Evolutionary conservation across 1,140 invertebrate species (phyloP).

Genomic region (Catajapyx aquilonaris): DNA sequence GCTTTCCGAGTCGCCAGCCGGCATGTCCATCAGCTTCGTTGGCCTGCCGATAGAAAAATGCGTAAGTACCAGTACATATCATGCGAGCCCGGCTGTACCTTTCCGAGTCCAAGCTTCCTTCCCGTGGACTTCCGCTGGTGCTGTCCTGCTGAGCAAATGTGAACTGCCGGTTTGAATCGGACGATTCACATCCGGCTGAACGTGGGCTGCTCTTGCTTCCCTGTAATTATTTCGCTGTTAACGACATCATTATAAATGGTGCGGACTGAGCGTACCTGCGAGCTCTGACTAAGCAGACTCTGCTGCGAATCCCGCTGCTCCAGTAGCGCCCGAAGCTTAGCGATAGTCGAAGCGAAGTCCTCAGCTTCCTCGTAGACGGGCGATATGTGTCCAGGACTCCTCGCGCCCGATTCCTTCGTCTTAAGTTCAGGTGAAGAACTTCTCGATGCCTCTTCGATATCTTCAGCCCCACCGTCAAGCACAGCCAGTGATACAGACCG

Average conservation of each 20-base stretch:
- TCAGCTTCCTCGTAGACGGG: slow-evolving; percentile 47
- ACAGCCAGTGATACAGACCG: slow-evolving; percentile 2
- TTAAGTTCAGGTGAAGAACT: slow-evolving; percentile 4
- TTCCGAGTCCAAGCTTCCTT: slow-evolving; percentile 6
- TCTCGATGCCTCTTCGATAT: slow-evolving; percentile 8
- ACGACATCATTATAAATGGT: slow-evolving; percentile 10
- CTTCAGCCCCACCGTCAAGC: slow-evolving; percentile 7
- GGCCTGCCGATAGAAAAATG: too few species aligned
- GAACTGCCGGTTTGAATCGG: slow-evolving; percentile 9
- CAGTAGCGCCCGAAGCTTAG: slow-evolving; percentile 39
- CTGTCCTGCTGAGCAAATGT: slow-evolving; percentile 6
- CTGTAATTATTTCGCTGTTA: slow-evolving; percentile 9
- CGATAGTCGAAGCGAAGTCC: slow-evolving; percentile 46
- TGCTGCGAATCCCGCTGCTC: slow-evolving; percentile 28
- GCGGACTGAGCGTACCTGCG: too few species aligned
- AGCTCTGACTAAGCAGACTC: slow-evolving; percentile 10
- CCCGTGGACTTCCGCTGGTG: slow-evolving; percentile 2
- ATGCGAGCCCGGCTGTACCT: too few species aligned
- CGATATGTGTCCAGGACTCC: slow-evolving; percentile 11
- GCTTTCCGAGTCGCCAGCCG: slow-evolving; percentile 7
- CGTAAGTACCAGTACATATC: too few species aligned
- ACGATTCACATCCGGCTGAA: slow-evolving; percentile 8
- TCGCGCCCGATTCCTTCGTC: slow-evolving; percentile 3
- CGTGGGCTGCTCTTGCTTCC: slow-evolving; percentile 2
- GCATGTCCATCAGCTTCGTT: slow-evolving; percentile 8